Base-by-base conservation (phyloP, 2,888 invertebrate species). In the Cyaniris semiargus region DNA sequence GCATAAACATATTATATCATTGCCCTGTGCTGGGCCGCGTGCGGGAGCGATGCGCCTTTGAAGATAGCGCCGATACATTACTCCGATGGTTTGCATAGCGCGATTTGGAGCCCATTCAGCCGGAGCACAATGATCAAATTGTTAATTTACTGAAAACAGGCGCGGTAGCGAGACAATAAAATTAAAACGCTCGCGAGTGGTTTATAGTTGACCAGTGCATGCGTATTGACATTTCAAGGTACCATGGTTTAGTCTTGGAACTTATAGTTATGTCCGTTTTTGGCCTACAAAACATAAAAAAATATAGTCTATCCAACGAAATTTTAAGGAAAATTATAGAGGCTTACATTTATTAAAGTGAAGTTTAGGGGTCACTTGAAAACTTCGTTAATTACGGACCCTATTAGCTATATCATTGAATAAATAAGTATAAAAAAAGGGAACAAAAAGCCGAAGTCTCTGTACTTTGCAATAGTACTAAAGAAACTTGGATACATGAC, bases 61-160 rank as follows among this genome's bases (percentile, higher is more conserved):
- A 88, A 91, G 92, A 92, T 92, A 89, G 90, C 92, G 91, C 84
- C 90, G 88, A 90, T 90, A 90, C 93, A 91, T 93, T 92, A 92
- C 81, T 70, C 87, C 83, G 82, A 83, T 82, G 81, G 82, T 81
- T 89, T 90, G 90, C 90, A 89, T 90, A 87, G 88, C 86, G 86
- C 80, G 81, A 81, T 82, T 79, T 79, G 79, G 80, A 78, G 76
- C 79, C 81, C 81, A 80, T 81, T 80, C 79, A 80, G 10, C 81
- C 81, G 80, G 81, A 81, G 80, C 79, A 81, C 80, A 80, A 80
- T 76, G 78, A 76, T 75, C 80, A 79, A 80, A 80, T 81, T 81
- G 79, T 79, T 76, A 77, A 75, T 77, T 78, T 75, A 74, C 48
- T 27, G 70, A 76, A 60, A 34, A 34, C 34, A 71, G 70, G 70